Evolutionary conservation across 2,888 invertebrate genomes (phyloP), one percentile per base, ranked within the genome.

Genomic region (Clostera curtula): DNA sequence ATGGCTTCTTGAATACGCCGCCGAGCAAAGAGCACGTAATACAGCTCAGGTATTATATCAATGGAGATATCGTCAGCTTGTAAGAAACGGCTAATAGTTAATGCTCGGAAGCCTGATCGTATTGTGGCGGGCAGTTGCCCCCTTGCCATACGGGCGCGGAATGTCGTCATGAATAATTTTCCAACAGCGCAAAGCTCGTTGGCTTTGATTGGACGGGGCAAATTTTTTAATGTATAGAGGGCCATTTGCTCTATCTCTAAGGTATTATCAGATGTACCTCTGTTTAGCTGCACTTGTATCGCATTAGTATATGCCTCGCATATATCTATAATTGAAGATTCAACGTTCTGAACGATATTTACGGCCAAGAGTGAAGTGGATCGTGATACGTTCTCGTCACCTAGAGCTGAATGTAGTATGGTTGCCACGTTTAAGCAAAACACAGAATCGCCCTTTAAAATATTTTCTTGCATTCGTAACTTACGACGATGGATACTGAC

Each of bases 1-100:
- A 87, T 56, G 2, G 86, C 77, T 55, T 86, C 85, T 40, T 68
- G 58, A 38, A 87, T 66, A 24, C 80, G 72, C 38, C 83, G 68
- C 10, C 77, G 66, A 9, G 71, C 37, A 7, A 85, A 42, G 32
- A 85, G 49, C 24, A 73, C 49, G 26, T 80, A 83, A 43, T 79
- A 76, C 17, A 86, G 40, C 27, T 77, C 73, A 2, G 85, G 83
- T 38, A 83, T 66, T 7, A 85, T 67, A 25, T 80, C 75, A 18
- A 77, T 36, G 21, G 76, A 62, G 17, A 84, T 54, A 25, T 62
- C 61, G 38, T 73, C 59, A 9, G 79, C 82, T 44, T 69, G 61
- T 12, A 85, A 56, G 32, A 72, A 76, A 17, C 71, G 65, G 45
- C 82, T 84, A 0, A 85, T 50, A 5, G 69, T 61, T 20, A 85